phyloP scores from a whole-genome alignment of 2,113 vertebrate genomes.

The Formicarius rufipectus region DNA sequence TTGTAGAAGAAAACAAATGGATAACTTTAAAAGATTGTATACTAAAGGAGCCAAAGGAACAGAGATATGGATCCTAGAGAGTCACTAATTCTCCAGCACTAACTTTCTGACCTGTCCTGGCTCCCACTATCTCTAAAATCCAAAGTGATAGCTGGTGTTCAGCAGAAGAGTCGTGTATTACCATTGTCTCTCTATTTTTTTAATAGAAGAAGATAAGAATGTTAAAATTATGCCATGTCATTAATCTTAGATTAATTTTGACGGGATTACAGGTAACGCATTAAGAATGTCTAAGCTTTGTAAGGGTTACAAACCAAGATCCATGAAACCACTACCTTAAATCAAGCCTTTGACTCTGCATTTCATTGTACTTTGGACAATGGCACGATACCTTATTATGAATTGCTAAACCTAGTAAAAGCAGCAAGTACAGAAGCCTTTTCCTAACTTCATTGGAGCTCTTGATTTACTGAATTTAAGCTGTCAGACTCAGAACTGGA shows the following conservation, averaged over 20 bases:
- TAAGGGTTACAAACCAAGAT: background rate
- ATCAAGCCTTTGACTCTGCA: slow-evolving; percentile 41
- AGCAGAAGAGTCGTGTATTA: background rate
- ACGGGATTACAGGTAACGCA: background rate
- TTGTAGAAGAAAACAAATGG: background rate
- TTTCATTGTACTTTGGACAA: slow-evolving; percentile 7
- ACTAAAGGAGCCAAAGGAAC: background rate
- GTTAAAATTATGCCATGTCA: background rate
- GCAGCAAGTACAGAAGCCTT: background rate
- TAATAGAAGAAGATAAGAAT: slow-evolving; percentile 11
- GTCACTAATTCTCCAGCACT: background rate
- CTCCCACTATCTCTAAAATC: background rate
- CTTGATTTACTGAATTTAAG: slow-evolving; percentile 19
- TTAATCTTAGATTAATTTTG: slow-evolving; percentile 42
- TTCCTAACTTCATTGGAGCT: background rate
- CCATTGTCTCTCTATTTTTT: background rate
- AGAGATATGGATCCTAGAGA: background rate
- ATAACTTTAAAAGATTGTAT: background rate
- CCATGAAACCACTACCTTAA: background rate
- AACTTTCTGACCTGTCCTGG: background rate
- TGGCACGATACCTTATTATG: background rate
- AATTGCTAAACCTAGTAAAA: background rate
- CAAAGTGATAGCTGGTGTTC: background rate
- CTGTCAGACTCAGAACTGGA: background rate
- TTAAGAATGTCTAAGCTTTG: slow-evolving; percentile 36